Percentiles rank a stretch among this genome's conserved stretches.
These are phyloP conservation scores for Enteromius fasciolatus DNA, from an alignment of 2,797 vertebrate species.

Conservation along the genomic window DNA sequence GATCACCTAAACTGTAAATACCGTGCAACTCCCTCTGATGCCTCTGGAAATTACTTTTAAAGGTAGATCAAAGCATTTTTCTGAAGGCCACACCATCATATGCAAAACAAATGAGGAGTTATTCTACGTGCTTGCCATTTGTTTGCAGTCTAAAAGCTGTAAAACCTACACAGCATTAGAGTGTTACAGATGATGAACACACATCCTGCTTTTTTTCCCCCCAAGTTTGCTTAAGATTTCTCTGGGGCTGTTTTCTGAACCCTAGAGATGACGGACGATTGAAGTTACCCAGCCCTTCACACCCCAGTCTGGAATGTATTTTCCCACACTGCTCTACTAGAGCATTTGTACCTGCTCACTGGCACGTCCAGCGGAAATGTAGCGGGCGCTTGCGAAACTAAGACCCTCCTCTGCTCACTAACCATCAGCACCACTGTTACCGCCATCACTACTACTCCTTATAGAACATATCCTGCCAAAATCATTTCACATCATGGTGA, in stretches of 20 bases:
- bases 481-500: background rate
- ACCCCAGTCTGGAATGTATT: constrained; percentile 54
- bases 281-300: constrained; percentile 39
- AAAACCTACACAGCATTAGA: background rate
- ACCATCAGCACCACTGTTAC: constrained; percentile 28
- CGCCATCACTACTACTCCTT: constrained; percentile 49
- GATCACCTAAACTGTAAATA: background rate
- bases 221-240: constrained; percentile 57
- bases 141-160: background rate
- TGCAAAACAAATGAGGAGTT: background rate
- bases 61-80: background rate
- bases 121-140: background rate
- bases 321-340: constrained; percentile 60
- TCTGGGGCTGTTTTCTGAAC: constrained; percentile 59
- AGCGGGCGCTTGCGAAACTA: constrained; percentile 64
- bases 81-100: background rate
- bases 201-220: constrained; percentile 15
- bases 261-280: constrained; percentile 59
- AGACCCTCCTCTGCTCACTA: constrained; percentile 39
- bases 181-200: constrained; percentile 28
- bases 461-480: constrained; percentile 24
- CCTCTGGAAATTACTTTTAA: background rate
- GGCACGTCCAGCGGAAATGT: constrained; percentile 67
- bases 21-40: background rate
- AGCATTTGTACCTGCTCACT: constrained; percentile 63